phyloP scores from a whole-genome alignment of 2,113 vertebrate genomes.

The Haplotaxodon microlepis region DNA sequence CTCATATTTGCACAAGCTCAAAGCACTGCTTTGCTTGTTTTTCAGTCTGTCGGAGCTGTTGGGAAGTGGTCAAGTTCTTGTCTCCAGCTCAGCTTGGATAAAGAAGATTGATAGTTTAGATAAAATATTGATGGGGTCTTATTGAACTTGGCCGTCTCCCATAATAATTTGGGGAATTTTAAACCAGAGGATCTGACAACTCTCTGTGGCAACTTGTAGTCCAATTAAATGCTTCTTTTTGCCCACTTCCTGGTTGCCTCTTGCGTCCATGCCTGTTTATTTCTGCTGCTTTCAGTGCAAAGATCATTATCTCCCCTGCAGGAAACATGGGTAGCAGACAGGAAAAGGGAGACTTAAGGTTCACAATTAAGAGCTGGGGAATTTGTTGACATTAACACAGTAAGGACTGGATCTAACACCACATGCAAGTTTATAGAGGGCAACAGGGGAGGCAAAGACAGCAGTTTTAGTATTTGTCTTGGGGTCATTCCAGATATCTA shows the following conservation, averaged over 20 bases:
- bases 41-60: not conserved
- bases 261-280: slow-evolving; percentile 63
- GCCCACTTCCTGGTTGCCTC: slow-evolving; percentile 62
- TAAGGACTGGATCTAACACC: not conserved
- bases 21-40: not conserved
- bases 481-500: not conserved
- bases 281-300: slow-evolving; percentile 56
- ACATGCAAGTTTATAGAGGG: not conserved
- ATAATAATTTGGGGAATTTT: not conserved
- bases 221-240: slow-evolving; percentile 66
- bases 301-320: slow-evolving; percentile 69
- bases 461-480: not conserved
- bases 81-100: not conserved
- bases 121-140: not conserved
- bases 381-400: not conserved
- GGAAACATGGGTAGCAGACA: slow-evolving; percentile 65
- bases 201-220: not conserved
- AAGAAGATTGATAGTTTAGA: not conserved
- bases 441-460: not conserved
- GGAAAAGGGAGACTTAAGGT: slow-evolving; percentile 63
- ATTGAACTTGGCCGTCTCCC: not conserved
- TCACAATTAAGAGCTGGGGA: slow-evolving; percentile 46
- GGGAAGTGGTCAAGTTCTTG: not conserved
- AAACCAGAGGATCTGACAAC: not conserved
- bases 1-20: not conserved